A percentile compares a stretch with the other conserved stretches of the same genome.
Evolutionary conservation across 37 sponge, comb jelly and placozoan species (phyloP).

Genomic region (Dysidea cf. avara): DNA sequence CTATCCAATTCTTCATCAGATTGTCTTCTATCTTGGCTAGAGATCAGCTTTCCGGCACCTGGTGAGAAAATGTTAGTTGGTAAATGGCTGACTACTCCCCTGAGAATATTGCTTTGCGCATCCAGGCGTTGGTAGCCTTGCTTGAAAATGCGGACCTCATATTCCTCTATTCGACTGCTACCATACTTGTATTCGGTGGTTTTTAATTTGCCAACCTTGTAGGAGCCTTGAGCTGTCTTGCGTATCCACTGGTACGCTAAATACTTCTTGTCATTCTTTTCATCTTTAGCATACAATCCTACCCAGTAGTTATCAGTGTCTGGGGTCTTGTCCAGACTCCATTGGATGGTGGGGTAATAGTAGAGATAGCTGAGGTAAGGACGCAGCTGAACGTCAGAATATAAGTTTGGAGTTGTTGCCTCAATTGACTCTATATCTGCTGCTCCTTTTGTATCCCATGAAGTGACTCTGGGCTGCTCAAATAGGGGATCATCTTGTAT

Average conservation of each 20-base stretch:
- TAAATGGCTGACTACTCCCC: no score
- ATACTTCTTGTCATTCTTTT: no score
- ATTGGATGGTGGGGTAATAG: slow-evolving; percentile 16
- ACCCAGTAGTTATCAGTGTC: neutral
- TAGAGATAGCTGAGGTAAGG: no score
- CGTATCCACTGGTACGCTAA: slow-evolving; percentile 16
- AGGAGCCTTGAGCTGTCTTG: slow-evolving; percentile 27
- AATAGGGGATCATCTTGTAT: no score
- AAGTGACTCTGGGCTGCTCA: no score
- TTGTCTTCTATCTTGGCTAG: neutral
- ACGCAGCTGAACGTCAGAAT: no score
- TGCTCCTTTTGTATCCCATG: no score
- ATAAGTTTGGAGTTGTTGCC: no score
- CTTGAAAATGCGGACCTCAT: slow-evolving; percentile 29
- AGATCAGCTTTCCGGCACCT: neutral
- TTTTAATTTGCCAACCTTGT: slow-evolving; percentile 9
- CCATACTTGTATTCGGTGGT: neutral
- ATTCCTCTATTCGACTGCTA: slow-evolving; percentile 10
- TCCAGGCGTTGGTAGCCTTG: slow-evolving; percentile 21
- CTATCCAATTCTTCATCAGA: neutral
- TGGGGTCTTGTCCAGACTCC: slow-evolving; percentile 25
- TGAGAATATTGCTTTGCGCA: slow-evolving; percentile 13
- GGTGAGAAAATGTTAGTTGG: neutral
- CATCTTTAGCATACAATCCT: neutral
- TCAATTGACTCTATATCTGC: no score